phyloP scores from a whole-genome alignment of 2,113 vertebrate species.

The Hypanus sabinus region DNA sequence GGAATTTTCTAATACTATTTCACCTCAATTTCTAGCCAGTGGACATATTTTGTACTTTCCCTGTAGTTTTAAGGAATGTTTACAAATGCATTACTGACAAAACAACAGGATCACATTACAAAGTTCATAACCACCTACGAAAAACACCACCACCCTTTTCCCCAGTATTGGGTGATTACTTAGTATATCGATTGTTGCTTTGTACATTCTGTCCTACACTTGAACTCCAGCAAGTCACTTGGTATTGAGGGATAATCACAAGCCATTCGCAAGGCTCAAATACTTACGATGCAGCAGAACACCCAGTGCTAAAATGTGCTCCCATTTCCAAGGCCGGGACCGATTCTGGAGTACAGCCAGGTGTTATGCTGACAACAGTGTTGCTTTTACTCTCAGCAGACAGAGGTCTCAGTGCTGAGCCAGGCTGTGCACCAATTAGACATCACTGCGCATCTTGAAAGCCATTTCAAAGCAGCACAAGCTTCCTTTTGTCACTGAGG shows the following conservation, averaged over 20 bases:
- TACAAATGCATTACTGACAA: slow-evolving; percentile 7
- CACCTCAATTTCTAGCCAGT: background rate
- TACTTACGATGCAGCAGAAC: slow-evolving; percentile 34
- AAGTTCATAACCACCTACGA: slow-evolving; percentile 9
- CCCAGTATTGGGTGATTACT: slow-evolving; percentile 18
- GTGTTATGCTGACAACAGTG: slow-evolving; percentile 28
- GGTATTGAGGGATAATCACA: slow-evolving; percentile 36
- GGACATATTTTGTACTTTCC: background rate
- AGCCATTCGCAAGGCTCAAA: slow-evolving; percentile 26
- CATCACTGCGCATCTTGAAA: background rate
- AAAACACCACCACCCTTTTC: slow-evolving; percentile 6
- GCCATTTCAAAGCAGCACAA: slow-evolving; percentile 20
- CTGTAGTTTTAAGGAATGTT: slow-evolving; percentile 13
- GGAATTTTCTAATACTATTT: background rate
- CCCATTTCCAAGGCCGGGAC: slow-evolving; percentile 32
- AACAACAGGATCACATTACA: slow-evolving; percentile 28
- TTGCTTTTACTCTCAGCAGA: slow-evolving; percentile 26
- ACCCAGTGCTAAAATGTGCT: slow-evolving; percentile 35
- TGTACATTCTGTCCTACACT: slow-evolving; percentile 30
- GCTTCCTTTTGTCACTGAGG: background rate
- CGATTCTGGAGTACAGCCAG: slow-evolving; percentile 25
- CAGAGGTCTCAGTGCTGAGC: slow-evolving; percentile 22
- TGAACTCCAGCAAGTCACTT: slow-evolving; percentile 32
- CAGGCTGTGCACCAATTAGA: slow-evolving; percentile 3
- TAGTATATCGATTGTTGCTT: slow-evolving; percentile 30